phyloP scores from a whole-genome alignment of 2,888 invertebrate species.

The Suillia variegata region DNA sequence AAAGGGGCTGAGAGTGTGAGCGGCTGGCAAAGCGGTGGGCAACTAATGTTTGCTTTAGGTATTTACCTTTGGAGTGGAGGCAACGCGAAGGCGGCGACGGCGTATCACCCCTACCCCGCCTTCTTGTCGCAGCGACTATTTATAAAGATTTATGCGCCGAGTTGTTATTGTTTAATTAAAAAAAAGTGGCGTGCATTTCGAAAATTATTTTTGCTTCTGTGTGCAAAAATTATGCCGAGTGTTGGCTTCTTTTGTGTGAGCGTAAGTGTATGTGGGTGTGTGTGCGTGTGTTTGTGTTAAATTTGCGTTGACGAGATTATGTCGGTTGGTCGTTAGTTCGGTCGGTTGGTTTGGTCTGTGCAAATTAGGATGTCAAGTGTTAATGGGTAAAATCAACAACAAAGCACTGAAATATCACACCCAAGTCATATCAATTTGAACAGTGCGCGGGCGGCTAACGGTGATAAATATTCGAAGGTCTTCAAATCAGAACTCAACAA shows the following conservation, averaged over 20 bases:
- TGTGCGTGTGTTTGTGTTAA: neutral
- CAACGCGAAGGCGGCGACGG: neutral
- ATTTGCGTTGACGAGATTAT: conserved; percentile 6
- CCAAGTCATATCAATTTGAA: neutral
- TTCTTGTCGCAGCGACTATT: conserved; percentile 21
- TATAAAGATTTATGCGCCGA: conserved; percentile 31
- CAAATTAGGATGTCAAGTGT: conserved; percentile 13
- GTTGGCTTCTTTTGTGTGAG: neutral
- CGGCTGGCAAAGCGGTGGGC: too few relatives aligned
- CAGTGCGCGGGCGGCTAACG: neutral
- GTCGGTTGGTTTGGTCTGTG: too few relatives aligned
- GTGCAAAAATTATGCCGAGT: neutral
- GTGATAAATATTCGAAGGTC: too few relatives aligned
- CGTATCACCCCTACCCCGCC: too few relatives aligned
- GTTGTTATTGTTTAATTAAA: conserved; percentile 34
- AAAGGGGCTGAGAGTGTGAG: neutral
- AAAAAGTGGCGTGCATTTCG: conserved; percentile 27
- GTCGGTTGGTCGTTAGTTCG: too few relatives aligned
- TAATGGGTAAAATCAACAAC: conserved; percentile 13
- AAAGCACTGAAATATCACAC: neutral
- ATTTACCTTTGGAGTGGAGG: neutral
- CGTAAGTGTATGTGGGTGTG: neutral
- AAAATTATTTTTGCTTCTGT: neutral
- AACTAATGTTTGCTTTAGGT: neutral
- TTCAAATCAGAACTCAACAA: too few relatives aligned